Base-by-base conservation (phyloP, 2,797 vertebrate species). In the Acanthurus tractus region DNA sequence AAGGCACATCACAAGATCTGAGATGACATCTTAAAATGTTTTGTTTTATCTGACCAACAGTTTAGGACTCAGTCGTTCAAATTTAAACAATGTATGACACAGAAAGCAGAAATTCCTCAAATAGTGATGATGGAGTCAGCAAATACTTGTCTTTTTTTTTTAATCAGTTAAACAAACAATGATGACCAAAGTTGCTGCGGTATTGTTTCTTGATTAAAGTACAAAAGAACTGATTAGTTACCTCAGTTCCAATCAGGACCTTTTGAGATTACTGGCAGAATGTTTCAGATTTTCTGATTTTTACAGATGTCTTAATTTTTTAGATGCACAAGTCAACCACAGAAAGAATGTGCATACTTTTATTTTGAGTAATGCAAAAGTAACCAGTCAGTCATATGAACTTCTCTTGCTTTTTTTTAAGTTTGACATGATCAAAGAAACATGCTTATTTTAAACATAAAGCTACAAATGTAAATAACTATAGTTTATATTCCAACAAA, bases 331-430 rank as follows among this genome's bases (percentile, higher is more conserved):
- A 59, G 17, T 77, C 68, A 36, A 61, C 36, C 74, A 76, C 53
- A 22, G 36, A 64, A 46, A 36, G 45, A 77, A 70, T 75, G 62
- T 73, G 71, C 49, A 70, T 82, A 49, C 14, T 73, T 94, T 94
- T 91, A 91, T 93, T 93, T 86, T 44, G 78, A 82, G 36, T 70
- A 81, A 85, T 87, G 85, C 85, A 93, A 93, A 90, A 93, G 92
- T 86, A 90, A 89, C 63, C 64, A 90, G 45, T 87, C 52, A 53
- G 54, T 42, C 70, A 78, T 79, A 81, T 70, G 65, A 88, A 81
- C 29, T 14, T 82, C 49, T 62, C 72, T 78, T 79, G 64, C 54
- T 4, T 29, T 76, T 56, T 79, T 84, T 74, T 62, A 73, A 78
- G 73, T 87, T 85, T 87, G 76, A 78, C 75, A 62, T 89, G 66